Conservation (phyloP, 2,888 invertebrate genomes). For the Opisthograptis luteolata region DNA sequence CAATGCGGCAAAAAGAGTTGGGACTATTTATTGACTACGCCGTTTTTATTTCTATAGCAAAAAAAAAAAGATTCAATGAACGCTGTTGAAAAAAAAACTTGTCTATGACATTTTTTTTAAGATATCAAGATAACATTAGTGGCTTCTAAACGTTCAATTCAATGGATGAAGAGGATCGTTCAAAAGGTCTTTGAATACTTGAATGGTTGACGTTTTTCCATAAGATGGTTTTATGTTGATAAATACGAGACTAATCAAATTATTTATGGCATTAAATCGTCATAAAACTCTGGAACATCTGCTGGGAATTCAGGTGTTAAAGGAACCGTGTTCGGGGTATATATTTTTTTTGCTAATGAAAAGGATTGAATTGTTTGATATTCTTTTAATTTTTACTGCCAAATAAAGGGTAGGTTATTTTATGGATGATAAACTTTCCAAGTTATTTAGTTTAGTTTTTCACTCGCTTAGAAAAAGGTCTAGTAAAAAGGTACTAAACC, state of each 20-base stretch:
- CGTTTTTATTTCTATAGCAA: conserved; percentile 21
- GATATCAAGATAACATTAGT: conserved; percentile 82
- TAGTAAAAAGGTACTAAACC: too few species aligned
- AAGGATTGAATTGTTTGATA: conserved; percentile 5
- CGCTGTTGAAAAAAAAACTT: conserved; percentile 1
- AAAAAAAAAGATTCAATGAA: conserved; percentile 20
- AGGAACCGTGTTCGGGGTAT: conserved; percentile 16
- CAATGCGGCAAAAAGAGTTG: conserved; percentile 14
- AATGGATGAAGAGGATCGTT: conserved; percentile 48
- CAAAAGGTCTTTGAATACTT: conserved; percentile 50
- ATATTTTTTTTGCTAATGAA: not conserved
- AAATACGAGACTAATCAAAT: conserved; percentile 83
- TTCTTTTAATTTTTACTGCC: too few species aligned
- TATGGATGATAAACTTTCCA: too few species aligned
- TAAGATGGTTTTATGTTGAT: conserved; percentile 79
- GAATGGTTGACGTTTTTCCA: conserved; percentile 79
- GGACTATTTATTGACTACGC: conserved; percentile 13
- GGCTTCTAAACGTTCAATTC: conserved; percentile 77
- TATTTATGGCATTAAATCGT: conserved; percentile 82
- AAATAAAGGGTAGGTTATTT: too few species aligned
- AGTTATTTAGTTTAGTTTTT: too few species aligned
- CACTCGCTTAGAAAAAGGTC: too few species aligned
- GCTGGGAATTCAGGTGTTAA: conserved; percentile 43
- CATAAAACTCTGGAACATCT: conserved; percentile 74
- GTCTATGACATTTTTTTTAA: conserved; percentile 35